Base-by-base conservation (phyloP, 2,888 invertebrate species). In the Sinopyrophorus schimmeli region DNA sequence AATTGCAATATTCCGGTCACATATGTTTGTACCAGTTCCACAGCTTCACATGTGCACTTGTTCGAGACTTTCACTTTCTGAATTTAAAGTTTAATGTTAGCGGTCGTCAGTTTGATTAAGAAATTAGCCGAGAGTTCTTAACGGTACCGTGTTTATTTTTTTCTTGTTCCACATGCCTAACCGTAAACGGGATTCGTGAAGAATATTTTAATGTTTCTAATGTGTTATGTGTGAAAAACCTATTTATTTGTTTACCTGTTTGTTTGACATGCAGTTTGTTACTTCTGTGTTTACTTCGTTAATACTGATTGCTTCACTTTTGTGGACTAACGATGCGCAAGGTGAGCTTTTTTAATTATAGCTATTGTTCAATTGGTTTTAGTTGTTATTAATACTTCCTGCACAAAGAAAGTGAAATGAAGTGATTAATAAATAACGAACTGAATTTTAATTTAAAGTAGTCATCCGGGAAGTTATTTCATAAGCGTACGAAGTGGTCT, bases 1-100 rank as follows among this genome's bases (percentile, higher is more conserved):
- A 20, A 32, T 20, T 32, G 32, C 20, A 20, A 32, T 11, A 32
- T 32, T 32, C 32, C 32, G 32, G 32, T 20, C 32, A 32, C 32
- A 32, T 32, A 32, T 6, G 10, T n/a, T n/a, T 20, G 20, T 16
- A 30, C 32, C 32, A 12, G 32, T 20, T 9, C 20, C 6, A 11
- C 11, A 32, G 32, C 32, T 6, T 32, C 5, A 4, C 20, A 32
- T 20, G 20, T 32, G 32, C 32, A 32, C 20, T 32, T 32, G 20
- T 18, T 20, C 20, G 17, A 18, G 12, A 32, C 32, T 32, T 32
- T 32, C 32, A 32, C 32, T 32, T 32, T 32, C 32, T 20, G 11
- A 32, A 11, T 10, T 31, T 31, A 2, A 12, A 16, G 12, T 21
- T 20, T 34, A 34, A 34, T 16, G 20, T 16, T 12, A 20, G 21